These are phyloP conservation scores for Tonatia bakeri DNA, from an alignment of 2,113 vertebrate species.

Conservation along the genomic window DNA sequence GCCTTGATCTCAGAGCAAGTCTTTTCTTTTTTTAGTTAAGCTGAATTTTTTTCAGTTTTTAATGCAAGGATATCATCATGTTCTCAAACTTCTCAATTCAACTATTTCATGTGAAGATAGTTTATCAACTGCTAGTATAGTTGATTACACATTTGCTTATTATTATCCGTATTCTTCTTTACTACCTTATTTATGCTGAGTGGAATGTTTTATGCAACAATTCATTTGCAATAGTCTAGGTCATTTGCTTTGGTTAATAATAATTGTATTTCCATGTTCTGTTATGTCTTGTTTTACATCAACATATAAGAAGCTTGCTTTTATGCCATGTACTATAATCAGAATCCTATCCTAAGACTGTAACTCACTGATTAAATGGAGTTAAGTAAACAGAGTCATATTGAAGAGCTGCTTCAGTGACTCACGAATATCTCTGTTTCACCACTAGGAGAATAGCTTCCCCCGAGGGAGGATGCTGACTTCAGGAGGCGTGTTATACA, in stretches of 20 bases:
- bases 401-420: conserved; percentile 25
- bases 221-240: background rate
- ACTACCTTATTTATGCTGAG: background rate
- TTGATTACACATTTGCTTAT: background rate
- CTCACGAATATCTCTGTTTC: conserved; percentile 9
- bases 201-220: background rate
- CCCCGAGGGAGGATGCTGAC: conserved; percentile 1
- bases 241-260: background rate
- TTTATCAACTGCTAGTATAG: background rate
- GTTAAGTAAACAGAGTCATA: background rate
- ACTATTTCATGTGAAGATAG: background rate
- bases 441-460: background rate
- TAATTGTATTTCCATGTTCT: background rate
- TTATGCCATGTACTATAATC: background rate
- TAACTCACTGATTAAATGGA: background rate
- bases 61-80: background rate
- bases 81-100: background rate
- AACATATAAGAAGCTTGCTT: background rate
- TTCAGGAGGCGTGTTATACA: background rate
- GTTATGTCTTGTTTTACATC: background rate
- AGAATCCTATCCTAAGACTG: background rate
- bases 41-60: background rate
- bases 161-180: background rate
- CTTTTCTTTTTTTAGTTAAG: background rate
- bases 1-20: background rate